A percentile compares a stretch with the other conserved stretches of the same genome.
These are phyloP conservation scores for Penelope pileata DNA, from an alignment of 2,113 vertebrate species.

Conservation along the genomic window DNA sequence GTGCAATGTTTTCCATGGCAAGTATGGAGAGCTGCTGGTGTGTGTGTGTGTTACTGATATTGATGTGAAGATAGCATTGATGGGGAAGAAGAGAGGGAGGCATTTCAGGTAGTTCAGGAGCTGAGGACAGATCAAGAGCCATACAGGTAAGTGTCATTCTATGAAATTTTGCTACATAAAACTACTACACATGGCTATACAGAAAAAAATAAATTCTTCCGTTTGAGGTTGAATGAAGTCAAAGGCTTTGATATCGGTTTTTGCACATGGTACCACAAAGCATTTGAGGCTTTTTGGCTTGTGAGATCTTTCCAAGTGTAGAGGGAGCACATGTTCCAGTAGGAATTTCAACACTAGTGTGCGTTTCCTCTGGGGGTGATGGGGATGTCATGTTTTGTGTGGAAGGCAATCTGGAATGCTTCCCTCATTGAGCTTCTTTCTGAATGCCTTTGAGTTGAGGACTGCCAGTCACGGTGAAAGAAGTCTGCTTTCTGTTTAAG, in stretches of 20 bases:
- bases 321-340: conserved; percentile 13
- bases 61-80: neutral
- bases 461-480: neutral
- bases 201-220: conserved; percentile 7
- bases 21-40: neutral
- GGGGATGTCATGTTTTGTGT: conserved; percentile 3
- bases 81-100: neutral
- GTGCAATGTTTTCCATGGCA: rapidly evolving
- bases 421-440: neutral
- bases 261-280: neutral
- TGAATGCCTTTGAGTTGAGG: neutral
- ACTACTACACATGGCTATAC: neutral
- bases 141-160: neutral
- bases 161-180: conserved; percentile 7
- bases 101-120: neutral
- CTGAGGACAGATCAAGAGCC: neutral
- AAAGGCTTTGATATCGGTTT: conserved; percentile 11
- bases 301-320: conserved; percentile 12
- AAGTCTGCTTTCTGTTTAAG: conserved; percentile 46
- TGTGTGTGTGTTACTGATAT: neutral
- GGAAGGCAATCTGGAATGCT: conserved; percentile 48
- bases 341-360: neutral
- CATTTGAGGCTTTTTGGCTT: conserved; percentile 42
- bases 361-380: conserved; percentile 43
- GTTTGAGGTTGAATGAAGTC: conserved; percentile 27